Conservation (phyloP, 2,113 vertebrate species). For the Emydura subglobosa region DNA sequence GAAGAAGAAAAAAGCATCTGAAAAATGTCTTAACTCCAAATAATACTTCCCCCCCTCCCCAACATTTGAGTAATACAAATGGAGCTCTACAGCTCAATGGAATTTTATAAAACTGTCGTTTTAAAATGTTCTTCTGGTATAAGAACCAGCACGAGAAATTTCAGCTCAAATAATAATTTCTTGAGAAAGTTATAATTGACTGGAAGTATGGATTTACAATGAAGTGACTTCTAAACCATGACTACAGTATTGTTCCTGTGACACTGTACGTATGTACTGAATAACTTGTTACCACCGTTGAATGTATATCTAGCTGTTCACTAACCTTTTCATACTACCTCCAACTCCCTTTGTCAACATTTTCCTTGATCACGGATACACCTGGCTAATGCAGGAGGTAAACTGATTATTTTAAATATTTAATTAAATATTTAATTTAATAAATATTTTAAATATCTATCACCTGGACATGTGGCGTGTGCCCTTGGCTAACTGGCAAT, state of each 20-base stretch:
- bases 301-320: neutral
- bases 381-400: neutral
- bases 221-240: neutral
- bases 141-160: neutral
- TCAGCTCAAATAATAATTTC: neutral
- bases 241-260: neutral
- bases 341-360: neutral
- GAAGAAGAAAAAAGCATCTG: neutral
- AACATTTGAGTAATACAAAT: neutral
- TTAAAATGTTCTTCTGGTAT: neutral
- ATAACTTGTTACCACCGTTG: neutral
- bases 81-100: neutral
- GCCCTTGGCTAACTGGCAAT: neutral
- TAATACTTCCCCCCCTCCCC: neutral
- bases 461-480: neutral
- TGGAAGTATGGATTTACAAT: neutral
- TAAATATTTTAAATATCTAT: neutral
- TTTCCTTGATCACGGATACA: neutral
- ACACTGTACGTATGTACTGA: neutral
- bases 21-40: neutral
- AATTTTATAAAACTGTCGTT: neutral
- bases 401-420: neutral
- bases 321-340: neutral
- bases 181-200: neutral
- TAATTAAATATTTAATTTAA: neutral